phyloP scores from a whole-genome alignment of 2,113 vertebrate genomes.

The Trogon surrucura region DNA sequence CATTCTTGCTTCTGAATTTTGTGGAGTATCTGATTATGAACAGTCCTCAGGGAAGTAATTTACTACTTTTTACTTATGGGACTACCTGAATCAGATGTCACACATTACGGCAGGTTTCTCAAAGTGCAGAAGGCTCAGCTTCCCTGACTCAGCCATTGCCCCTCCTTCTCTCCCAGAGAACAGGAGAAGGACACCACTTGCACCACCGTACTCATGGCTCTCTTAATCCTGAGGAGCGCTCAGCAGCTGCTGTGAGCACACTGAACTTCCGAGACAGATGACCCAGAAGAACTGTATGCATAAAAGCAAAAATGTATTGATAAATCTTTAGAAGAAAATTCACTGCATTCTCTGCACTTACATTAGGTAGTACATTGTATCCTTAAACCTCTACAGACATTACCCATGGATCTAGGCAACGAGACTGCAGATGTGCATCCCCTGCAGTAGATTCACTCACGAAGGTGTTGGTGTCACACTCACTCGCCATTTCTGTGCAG shows the following conservation, averaged over 20 bases:
- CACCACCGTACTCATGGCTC: not conserved
- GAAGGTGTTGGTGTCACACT: fast-evolving
- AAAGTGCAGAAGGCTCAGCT: not conserved
- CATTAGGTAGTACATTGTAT: not conserved
- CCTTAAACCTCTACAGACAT: not conserved
- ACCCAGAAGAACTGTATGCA: not conserved
- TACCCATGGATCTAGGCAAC: not conserved
- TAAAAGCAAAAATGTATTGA: not conserved
- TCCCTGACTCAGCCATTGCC: not conserved
- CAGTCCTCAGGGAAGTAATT: not conserved
- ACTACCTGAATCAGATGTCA: not conserved
- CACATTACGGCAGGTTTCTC: not conserved
- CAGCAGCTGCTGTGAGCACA: not conserved
- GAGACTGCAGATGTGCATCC: not conserved
- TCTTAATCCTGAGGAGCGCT: not conserved
- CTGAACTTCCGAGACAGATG: not conserved
- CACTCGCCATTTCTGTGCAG: not conserved
- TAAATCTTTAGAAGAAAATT: not conserved
- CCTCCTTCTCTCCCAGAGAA: not conserved
- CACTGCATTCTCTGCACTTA: not conserved
- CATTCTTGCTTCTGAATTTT: not conserved
- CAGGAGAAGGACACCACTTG: not conserved
- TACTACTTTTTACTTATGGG: not conserved
- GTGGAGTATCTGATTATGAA: not conserved
- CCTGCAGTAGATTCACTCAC: too few species aligned